Conservation (phyloP, 2,888 invertebrate species). For the Rhaphigaster nebulosa region DNA sequence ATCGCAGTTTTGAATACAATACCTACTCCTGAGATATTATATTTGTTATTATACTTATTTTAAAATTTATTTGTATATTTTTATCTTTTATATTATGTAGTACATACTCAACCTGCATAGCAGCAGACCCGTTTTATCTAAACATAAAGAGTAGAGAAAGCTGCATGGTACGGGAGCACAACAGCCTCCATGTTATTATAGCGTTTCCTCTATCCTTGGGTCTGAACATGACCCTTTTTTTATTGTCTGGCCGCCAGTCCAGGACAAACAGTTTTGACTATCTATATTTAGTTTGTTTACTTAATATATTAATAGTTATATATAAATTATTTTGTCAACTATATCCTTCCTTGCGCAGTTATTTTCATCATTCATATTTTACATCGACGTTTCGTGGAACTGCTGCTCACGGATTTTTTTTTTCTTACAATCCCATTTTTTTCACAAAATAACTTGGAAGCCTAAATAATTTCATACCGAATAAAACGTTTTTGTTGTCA, state of each 20-base stretch:
- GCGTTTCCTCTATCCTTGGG: conserved; percentile 23
- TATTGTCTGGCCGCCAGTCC: background rate
- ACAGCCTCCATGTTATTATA: background rate
- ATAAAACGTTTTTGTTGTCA: too few relatives aligned
- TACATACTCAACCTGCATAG: background rate
- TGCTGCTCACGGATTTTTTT: too few relatives aligned
- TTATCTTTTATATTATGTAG: background rate
- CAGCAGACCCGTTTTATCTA: background rate
- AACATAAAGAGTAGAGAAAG: background rate
- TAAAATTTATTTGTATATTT: background rate
- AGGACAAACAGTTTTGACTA: background rate
- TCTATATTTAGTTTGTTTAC: conserved; percentile 13
- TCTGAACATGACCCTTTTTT: background rate
- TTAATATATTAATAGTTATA: background rate
- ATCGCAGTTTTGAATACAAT: background rate
- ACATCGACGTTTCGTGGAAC: too few relatives aligned
- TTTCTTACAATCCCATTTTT: too few relatives aligned
- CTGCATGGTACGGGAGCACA: background rate
- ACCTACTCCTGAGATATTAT: background rate
- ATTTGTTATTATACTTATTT: background rate
- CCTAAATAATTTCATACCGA: too few relatives aligned
- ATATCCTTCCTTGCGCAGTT: too few relatives aligned
- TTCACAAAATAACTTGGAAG: too few relatives aligned
- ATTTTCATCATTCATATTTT: too few relatives aligned
- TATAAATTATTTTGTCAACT: too few relatives aligned